A percentile compares a stretch with the other conserved stretches of the same genome.
Evolutionary conservation across 2,113 vertebrate species (phyloP).

Genomic region (Eulemur rufifrons): DNA sequence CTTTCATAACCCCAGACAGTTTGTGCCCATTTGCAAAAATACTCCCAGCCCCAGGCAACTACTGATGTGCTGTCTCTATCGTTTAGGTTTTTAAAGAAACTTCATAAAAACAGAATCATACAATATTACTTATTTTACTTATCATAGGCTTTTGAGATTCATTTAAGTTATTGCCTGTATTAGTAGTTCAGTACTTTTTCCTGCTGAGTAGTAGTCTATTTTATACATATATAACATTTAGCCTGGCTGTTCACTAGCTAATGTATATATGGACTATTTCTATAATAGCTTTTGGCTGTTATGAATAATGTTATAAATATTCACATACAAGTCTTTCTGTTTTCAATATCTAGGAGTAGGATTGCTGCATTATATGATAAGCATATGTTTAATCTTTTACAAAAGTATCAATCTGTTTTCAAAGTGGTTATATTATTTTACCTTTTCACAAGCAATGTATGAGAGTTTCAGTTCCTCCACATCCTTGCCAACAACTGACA

Average conservation of each 20-base stretch:
- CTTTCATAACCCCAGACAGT: neutral
- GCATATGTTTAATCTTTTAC: neutral
- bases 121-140: neutral
- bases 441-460: neutral
- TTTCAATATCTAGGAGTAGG: neutral
- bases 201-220: neutral
- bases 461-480: neutral
- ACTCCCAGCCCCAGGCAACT: neutral
- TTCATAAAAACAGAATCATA: neutral
- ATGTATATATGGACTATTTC: neutral
- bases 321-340: neutral
- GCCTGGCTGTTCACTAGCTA: neutral
- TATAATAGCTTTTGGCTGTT: neutral
- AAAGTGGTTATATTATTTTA: neutral
- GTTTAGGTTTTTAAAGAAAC: constrained; percentile 12
- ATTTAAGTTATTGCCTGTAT: neutral
- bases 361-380: neutral
- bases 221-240: neutral
- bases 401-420: neutral
- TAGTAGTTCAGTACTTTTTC: neutral
- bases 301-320: neutral
- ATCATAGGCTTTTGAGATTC: neutral
- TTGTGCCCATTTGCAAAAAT: neutral
- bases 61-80: neutral
- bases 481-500: neutral